Base-by-base conservation (phyloP, 53 echinoderm and acorn worm genomes). In the Henricia sp. region DNA sequence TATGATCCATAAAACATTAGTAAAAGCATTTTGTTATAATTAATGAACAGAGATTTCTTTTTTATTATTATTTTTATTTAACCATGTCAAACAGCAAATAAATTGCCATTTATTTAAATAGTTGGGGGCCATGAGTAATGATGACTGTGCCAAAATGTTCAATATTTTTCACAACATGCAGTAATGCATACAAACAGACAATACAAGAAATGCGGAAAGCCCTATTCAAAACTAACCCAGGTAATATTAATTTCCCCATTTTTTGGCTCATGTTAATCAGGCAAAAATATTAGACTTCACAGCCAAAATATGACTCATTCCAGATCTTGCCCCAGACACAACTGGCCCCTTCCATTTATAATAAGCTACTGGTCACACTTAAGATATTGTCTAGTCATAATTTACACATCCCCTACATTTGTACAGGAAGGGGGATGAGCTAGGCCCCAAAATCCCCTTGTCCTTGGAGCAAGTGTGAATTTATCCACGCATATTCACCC, bases 291-390 rank as follows among this genome's bases (percentile, higher is more conserved):
- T 6, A 46, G 46, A 77, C 29, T 63, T 62, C 13, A 59, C 27
- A 41, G n/a, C 11, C 21, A 59, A 55, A 75, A 54, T 44, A 63
- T 62, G 63, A 62, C 63, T 62, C 80, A 62, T 34, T 63, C 80
- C n/a, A 6, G 32, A 28, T 50, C 50, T 5, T 46, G 63, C 38
- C 25, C 4, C 50, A 63, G 80, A 80, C 80, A 63, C 80, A 30
- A 29, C 23, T 80, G 80, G 80, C 26, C 19, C 50, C 62, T 80
- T 27, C 80, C 80, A 80, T 80, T 80, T 63, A 0, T 2, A 0
- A 35, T 46, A 34, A 17, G 64, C 26, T 8, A 1, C n/a, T 2
- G 14, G 26, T 43, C 40, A 59, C 3, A 12, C 56, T 21, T 19
- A 76, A 37, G 34, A 54, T 68, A 39, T 3, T 68, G 42, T 38